Percentiles rank a stretch among this genome's conserved stretches.
phyloP scores from a whole-genome alignment of 2,113 vertebrate species.

The Raja brachyura region DNA sequence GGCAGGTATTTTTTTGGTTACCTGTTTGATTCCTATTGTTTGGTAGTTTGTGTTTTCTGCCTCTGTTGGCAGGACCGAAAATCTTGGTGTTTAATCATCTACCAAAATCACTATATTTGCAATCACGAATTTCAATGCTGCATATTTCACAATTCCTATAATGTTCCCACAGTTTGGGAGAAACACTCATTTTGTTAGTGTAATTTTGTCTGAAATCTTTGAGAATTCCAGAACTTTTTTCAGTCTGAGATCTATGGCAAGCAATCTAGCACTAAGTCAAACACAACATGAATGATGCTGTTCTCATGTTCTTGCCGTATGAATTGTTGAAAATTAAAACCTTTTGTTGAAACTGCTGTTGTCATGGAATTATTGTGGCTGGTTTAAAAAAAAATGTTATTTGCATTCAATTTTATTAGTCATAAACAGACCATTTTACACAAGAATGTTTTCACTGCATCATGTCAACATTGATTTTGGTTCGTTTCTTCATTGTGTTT shows the following conservation, averaged over 20 bases:
- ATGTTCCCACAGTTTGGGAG: background rate
- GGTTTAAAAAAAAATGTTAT: background rate
- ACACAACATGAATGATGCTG: background rate
- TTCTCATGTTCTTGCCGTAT: background rate
- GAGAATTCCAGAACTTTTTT: background rate
- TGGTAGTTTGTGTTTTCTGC: background rate
- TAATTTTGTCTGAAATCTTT: background rate
- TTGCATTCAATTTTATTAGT: background rate
- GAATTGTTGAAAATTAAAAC: background rate
- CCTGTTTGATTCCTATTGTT: conserved; percentile 1
- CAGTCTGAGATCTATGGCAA: background rate
- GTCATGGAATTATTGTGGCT: conserved; percentile 24
- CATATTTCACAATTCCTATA: background rate
- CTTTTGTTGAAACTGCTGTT: background rate
- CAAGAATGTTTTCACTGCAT: background rate
- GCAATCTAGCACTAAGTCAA: background rate
- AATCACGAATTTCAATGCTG: background rate
- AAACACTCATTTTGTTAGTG: background rate
- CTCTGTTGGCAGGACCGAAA: background rate
- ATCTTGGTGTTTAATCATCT: background rate
- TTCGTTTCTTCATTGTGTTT: background rate
- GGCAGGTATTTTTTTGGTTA: background rate
- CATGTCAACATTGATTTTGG: background rate
- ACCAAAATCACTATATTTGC: background rate
- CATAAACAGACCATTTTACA: background rate